These are phyloP conservation scores for Glandiceps talaboti DNA, from an alignment of 53 echinoderm and acorn worm genomes.

Conservation along the genomic window DNA sequence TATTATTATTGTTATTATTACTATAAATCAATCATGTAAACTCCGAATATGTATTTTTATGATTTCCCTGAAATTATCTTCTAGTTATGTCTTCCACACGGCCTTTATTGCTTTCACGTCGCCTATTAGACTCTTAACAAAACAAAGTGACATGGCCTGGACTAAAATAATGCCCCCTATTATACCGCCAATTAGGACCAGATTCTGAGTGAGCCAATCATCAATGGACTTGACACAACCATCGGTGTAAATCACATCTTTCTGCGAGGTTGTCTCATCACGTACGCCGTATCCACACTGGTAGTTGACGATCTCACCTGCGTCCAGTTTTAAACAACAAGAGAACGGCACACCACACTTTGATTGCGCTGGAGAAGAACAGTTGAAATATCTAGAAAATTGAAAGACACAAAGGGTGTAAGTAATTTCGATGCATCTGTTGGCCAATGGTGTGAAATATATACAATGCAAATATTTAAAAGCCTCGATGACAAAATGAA, in stretches of 20 bases:
- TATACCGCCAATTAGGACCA: neutral
- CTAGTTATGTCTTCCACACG: neutral
- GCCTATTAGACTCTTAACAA: neutral
- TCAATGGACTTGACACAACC: constrained; percentile 60
- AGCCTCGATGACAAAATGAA: too few species aligned
- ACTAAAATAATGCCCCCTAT: neutral
- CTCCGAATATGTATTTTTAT: too few species aligned
- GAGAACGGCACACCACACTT: constrained; percentile 85
- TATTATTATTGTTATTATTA: too few species aligned
- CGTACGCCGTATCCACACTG: constrained; percentile 69
- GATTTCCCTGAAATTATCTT: too few species aligned
- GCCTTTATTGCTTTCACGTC: neutral
- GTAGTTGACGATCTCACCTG: constrained; percentile 53
- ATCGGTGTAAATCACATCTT: constrained; percentile 26
- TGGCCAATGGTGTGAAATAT: too few species aligned
- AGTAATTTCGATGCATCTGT: too few species aligned
- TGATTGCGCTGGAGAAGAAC: constrained; percentile 45
- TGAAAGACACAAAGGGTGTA: too few species aligned
- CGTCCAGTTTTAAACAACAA: constrained; percentile 31
- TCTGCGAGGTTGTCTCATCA: neutral
- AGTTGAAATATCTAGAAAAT: constrained; percentile 57
- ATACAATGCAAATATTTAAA: too few species aligned
- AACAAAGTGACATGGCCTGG: neutral
- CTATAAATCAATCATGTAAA: too few species aligned
- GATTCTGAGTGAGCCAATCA: neutral